These are phyloP conservation scores for Habropoda laboriosa DNA, from an alignment of 1,140 invertebrate species.

Conservation along the genomic window DNA sequence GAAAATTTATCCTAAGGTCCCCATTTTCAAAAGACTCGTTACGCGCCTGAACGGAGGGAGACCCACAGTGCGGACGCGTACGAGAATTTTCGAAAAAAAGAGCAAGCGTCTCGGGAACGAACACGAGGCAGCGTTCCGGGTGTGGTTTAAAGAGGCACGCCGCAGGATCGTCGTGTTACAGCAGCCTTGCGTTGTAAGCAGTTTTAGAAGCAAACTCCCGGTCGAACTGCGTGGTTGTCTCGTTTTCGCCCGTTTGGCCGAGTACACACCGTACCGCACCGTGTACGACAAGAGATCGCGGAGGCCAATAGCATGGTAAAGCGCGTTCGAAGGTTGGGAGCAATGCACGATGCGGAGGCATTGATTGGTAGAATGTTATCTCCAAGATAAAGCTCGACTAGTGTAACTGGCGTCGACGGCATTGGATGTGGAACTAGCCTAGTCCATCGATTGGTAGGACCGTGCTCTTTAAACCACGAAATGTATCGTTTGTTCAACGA, in stretches of 20 bases:
- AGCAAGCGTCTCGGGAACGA: conserved; percentile 55
- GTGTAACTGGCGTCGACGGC: conserved; percentile 19
- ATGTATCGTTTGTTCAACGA: neutral
- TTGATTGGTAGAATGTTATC: conserved; percentile 63
- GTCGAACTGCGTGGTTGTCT: conserved; percentile 29
- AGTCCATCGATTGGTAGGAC: conserved; percentile 29
- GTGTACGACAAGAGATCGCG: conserved; percentile 1
- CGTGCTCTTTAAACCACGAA: conserved; percentile 11
- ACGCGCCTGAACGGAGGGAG: conserved; percentile 37
- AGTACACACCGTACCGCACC: conserved; percentile 35
- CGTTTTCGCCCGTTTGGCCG: conserved; percentile 39
- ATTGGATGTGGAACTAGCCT: conserved; percentile 28
- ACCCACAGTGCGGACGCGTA: conserved; percentile 42
- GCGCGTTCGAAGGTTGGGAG: conserved; percentile 60
- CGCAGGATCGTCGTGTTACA: conserved; percentile 40
- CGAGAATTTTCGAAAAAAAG: conserved; percentile 67
- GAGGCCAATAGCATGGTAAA: conserved; percentile 47
- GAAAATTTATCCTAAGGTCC: conserved; percentile 12
- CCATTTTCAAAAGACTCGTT: conserved; percentile 35
- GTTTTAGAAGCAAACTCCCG: conserved; percentile 48
- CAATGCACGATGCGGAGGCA: conserved; percentile 55
- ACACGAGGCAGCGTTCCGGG: conserved; percentile 58
- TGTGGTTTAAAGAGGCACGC: conserved; percentile 63
- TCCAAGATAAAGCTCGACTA: conserved; percentile 46
- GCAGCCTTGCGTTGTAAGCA: conserved; percentile 43